A percentile compares a stretch with the other conserved stretches of the same genome.
Conservation (phyloP, 2,888 invertebrate genomes). For the Myopa tessellatipennis region DNA sequence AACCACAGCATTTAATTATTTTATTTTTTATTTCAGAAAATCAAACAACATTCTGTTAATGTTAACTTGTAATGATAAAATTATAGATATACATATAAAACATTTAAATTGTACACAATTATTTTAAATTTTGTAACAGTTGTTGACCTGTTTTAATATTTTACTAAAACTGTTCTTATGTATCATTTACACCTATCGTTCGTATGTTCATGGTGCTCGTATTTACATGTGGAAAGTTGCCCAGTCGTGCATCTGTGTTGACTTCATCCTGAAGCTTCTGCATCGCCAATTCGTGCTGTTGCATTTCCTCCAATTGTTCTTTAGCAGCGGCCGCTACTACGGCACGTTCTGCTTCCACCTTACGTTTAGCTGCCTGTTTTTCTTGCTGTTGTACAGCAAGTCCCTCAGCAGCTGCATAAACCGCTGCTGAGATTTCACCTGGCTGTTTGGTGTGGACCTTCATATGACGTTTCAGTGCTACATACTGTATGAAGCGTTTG, state of each 20-base stretch:
- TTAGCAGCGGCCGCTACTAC: conserved; percentile 62
- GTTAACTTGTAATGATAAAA: too few relatives aligned
- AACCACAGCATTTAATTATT: too few relatives aligned
- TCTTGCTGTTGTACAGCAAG: conserved; percentile 59
- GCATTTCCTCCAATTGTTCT: conserved; percentile 57
- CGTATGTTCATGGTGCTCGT: conserved; percentile 41
- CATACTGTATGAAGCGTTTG: conserved; percentile 64
- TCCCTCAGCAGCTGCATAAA: conserved; percentile 59
- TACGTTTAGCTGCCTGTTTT: conserved; percentile 58
- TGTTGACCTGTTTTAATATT: background rate
- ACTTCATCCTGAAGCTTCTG: conserved; percentile 46
- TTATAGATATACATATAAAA: background rate
- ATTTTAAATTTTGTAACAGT: background rate
- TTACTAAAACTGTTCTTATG: conserved; percentile 20
- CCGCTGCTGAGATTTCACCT: conserved; percentile 51
- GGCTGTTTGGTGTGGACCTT: conserved; percentile 61
- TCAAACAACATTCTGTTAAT: too few relatives aligned
- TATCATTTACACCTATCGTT: conserved; percentile 38
- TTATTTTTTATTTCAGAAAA: too few relatives aligned
- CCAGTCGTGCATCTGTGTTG: conserved; percentile 16
- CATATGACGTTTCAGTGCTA: conserved; percentile 63
- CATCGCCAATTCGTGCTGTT: conserved; percentile 52
- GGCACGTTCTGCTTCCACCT: conserved; percentile 58
- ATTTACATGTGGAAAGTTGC: conserved; percentile 40
- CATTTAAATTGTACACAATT: background rate